These are phyloP conservation scores for Atractosteus spatula DNA, from an alignment of 2,113 vertebrate genomes.

Conservation along the genomic window DNA sequence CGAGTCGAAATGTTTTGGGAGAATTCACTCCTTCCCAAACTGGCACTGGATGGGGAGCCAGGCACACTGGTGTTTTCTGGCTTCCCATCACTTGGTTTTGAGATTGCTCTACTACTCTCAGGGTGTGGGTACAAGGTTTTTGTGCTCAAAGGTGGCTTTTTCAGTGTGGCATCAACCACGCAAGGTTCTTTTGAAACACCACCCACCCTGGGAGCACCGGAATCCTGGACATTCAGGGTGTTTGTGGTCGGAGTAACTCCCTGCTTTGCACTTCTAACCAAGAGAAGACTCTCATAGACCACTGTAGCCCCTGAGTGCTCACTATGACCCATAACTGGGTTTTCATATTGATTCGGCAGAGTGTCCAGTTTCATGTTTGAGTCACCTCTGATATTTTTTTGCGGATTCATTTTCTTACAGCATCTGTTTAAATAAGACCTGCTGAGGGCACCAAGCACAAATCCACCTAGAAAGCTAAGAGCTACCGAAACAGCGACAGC, in stretches of 20 bases:
- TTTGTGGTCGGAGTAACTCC: background rate
- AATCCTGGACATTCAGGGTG: background rate
- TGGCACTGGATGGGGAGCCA: no score
- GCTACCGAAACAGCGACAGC: conserved; percentile 57
- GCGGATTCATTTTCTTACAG: background rate
- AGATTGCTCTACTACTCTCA: no score
- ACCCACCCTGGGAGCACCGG: background rate
- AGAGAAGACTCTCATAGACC: background rate
- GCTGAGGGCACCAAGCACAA: conserved; percentile 55
- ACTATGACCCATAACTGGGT: background rate
- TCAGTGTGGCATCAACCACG: no score
- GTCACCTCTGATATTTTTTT: background rate
- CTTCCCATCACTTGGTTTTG: no score
- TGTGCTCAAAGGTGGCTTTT: no score
- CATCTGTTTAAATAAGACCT: conserved; percentile 49
- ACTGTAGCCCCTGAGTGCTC: background rate
- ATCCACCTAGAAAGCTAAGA: conserved; percentile 59
- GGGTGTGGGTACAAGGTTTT: no score
- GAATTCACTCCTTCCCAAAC: no score
- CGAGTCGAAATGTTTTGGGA: background rate
- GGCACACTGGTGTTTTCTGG: no score
- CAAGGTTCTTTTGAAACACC: background rate
- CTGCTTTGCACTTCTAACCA: background rate
- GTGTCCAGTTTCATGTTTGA: conserved; percentile 19
- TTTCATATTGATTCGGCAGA: background rate